Evolutionary conservation across 2,797 vertebrate genomes (phyloP).

Genomic region (Spea hammondii): DNA sequence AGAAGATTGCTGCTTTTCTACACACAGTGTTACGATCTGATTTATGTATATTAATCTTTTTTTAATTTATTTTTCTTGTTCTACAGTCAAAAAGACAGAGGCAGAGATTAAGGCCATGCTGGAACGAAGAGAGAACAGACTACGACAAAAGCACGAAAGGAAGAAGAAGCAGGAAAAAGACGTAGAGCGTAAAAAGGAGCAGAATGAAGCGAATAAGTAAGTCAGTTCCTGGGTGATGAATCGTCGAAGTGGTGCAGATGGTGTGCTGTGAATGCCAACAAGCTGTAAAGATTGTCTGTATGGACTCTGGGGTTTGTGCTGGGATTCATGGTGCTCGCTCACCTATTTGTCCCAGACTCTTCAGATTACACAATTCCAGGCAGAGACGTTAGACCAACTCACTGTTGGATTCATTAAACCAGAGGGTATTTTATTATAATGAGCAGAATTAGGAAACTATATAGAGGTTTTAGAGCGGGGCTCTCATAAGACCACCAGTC

Average conservation of each 20-base stretch:
- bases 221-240: background rate
- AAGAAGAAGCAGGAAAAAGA: constrained; percentile 77
- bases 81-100: constrained; percentile 73
- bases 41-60: background rate
- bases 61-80: background rate
- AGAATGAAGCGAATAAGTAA: constrained; percentile 75
- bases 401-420: no score
- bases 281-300: background rate
- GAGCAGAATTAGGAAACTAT: no score
- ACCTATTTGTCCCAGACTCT: no score
- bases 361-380: no score
- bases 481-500: no score
- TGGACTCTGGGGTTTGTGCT: background rate
- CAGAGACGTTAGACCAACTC: no score
- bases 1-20: no score
- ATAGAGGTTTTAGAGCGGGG: no score
- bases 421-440: no score
- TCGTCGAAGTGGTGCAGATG: no score
- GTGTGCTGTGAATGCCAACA: background rate
- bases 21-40: no score
- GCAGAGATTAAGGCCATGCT: constrained; percentile 80
- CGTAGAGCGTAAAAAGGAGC: constrained; percentile 69
- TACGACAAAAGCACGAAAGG: constrained; percentile 72
- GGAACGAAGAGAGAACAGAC: constrained; percentile 73
- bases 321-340: no score